These are phyloP conservation scores for Lonchura striata DNA, from an alignment of 2,113 vertebrate genomes.

Conservation along the genomic window DNA sequence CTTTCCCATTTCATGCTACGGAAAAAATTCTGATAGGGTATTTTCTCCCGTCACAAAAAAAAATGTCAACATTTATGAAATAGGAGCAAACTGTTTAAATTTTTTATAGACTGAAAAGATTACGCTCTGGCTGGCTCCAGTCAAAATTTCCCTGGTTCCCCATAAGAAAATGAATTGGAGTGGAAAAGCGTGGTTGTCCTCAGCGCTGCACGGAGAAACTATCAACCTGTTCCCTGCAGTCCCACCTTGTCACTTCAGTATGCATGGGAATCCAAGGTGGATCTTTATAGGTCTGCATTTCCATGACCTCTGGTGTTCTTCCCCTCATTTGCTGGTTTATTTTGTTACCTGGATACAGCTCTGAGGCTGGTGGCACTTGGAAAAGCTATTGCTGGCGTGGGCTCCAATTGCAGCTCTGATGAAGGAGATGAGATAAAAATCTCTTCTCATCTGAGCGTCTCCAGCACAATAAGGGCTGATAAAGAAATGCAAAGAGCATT, in stretches of 20 bases:
- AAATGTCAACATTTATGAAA: constrained; percentile 39
- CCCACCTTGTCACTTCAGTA: constrained; percentile 2
- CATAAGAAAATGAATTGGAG: constrained; percentile 35
- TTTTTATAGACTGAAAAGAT: constrained; percentile 56
- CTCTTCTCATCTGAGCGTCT: background rate
- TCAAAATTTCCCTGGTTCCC: constrained; percentile 50
- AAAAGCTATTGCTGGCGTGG: background rate
- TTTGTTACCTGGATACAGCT: constrained; percentile 20
- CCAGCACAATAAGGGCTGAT: background rate
- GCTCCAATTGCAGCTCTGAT: background rate
- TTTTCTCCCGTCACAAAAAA: background rate
- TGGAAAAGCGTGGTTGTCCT: background rate
- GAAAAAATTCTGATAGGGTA: background rate
- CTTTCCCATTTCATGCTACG: background rate
- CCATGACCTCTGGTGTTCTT: background rate
- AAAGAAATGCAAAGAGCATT: background rate
- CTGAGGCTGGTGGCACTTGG: background rate
- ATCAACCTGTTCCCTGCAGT: constrained; percentile 12
- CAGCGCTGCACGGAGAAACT: background rate
- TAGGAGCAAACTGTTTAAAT: constrained; percentile 24
- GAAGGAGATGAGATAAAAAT: background rate
- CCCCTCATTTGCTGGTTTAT: constrained; percentile 22
- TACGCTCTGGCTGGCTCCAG: background rate
- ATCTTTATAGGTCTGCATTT: background rate
- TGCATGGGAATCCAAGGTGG: background rate